Evolutionary conservation across 2,888 invertebrate species (phyloP).

Genomic region (Dinocampus coccinellae): DNA sequence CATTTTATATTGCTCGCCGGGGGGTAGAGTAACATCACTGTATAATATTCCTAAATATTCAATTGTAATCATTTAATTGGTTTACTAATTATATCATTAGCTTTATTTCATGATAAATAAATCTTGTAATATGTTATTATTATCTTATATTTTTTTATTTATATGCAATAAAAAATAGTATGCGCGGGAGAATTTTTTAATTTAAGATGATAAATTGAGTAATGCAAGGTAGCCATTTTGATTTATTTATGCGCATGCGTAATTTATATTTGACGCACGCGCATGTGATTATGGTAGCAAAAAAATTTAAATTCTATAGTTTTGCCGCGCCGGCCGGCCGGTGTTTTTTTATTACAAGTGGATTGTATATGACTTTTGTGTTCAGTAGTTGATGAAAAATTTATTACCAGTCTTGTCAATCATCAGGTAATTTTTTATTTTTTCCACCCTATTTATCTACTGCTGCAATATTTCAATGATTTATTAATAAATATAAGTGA

Average conservation of each 20-base stretch:
- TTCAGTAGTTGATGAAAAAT: neutral
- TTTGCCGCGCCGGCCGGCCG: slow-evolving; percentile 19
- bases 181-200: neutral
- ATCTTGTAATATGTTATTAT: neutral
- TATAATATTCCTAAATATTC: neutral
- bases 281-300: slow-evolving; percentile 28
- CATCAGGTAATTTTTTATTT: neutral
- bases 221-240: no score
- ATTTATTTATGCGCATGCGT: no score
- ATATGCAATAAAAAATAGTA: neutral
- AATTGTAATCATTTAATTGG: neutral
- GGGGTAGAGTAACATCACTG: neutral
- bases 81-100: neutral
- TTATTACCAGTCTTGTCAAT: neutral
- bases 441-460: neutral
- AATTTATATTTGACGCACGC: neutral
- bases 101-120: no score
- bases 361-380: neutral
- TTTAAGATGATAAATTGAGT: neutral
- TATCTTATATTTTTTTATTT: neutral
- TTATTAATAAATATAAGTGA: neutral
- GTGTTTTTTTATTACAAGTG: neutral
- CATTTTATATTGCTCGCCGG: slow-evolving; percentile 12
- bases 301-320: neutral
- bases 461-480: neutral